A percentile compares a stretch with the other conserved stretches of the same genome.
phyloP scores from a whole-genome alignment of 2,113 vertebrate species.

The Dromaius novaehollandiae region DNA sequence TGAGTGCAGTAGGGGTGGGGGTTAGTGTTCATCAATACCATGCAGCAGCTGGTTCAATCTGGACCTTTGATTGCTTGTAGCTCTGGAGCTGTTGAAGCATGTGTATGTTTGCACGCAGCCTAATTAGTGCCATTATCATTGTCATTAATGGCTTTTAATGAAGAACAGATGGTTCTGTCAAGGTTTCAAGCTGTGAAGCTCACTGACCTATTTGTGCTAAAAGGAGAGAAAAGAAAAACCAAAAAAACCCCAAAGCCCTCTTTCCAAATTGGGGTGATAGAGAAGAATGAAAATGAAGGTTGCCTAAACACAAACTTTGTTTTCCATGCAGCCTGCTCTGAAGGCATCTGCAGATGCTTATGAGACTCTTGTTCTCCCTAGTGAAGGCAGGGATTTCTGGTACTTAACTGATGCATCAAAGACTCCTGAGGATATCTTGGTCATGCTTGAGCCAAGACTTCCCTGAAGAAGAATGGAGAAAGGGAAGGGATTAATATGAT shows the following conservation, averaged over 20 bases:
- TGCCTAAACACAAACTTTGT: not conserved
- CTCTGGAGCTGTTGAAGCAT: slow-evolving; percentile 34
- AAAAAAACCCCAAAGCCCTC: not conserved
- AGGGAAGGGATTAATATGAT: not conserved
- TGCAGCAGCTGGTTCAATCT: slow-evolving; percentile 48
- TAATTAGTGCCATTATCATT: slow-evolving; percentile 68
- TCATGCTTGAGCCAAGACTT: not conserved
- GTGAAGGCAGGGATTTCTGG: not conserved
- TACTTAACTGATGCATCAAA: not conserved
- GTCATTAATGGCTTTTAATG: slow-evolving; percentile 70
- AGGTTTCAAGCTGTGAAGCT: slow-evolving; percentile 47
- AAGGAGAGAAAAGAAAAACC: not conserved
- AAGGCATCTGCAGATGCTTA: not conserved
- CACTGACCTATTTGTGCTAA: slow-evolving; percentile 55
- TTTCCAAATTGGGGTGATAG: not conserved
- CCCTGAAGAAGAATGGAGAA: not conserved
- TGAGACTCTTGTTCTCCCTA: not conserved
- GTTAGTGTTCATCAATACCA: not conserved
- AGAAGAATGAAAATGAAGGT: not conserved
- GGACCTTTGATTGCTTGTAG: slow-evolving; percentile 43
- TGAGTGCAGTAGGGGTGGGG: not conserved
- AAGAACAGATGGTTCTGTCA: slow-evolving; percentile 62
- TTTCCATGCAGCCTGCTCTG: not conserved
- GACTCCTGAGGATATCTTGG: not conserved
- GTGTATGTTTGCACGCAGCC: slow-evolving; percentile 49